Evolutionary conservation across 2,888 invertebrate genomes (phyloP).

Genomic region (Drosophila eohydei): DNA sequence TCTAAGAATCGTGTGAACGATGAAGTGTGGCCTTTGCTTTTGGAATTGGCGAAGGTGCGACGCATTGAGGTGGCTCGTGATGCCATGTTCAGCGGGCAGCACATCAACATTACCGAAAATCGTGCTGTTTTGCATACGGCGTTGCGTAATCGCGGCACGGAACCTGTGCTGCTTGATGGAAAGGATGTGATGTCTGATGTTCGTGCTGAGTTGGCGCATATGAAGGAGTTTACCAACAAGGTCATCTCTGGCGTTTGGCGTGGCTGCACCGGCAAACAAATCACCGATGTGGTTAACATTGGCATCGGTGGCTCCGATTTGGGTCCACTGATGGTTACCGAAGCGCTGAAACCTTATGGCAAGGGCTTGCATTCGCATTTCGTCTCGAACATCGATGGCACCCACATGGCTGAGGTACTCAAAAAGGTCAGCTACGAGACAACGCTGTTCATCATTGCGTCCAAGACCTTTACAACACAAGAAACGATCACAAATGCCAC

Average conservation of each 20-base stretch:
- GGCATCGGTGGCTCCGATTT: slow-evolving; percentile 99
- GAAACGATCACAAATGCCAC: slow-evolving; percentile 99
- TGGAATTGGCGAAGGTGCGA: slow-evolving; percentile 92
- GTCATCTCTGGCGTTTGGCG: slow-evolving; percentile 90
- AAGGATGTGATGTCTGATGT: slow-evolving; percentile 97
- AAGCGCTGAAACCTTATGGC: slow-evolving; percentile 96
- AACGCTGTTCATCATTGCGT: slow-evolving; percentile 98
- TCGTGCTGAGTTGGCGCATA: slow-evolving; percentile 95
- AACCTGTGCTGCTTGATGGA: slow-evolving; percentile 92
- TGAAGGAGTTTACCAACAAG: slow-evolving; percentile 95
- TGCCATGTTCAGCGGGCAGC: slow-evolving; percentile 96
- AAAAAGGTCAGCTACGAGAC: slow-evolving; percentile 96
- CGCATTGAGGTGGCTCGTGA: slow-evolving; percentile 94
- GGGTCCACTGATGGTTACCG: slow-evolving; percentile 99
- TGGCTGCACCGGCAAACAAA: slow-evolving; percentile 95
- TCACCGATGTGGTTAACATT: slow-evolving; percentile 99
- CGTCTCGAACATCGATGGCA: slow-evolving; percentile 99
- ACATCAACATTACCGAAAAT: slow-evolving; percentile 98
- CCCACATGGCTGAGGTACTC: slow-evolving; percentile 97
- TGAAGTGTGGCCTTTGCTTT: slow-evolving; percentile 89
- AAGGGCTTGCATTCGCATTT: slow-evolving; percentile 95
- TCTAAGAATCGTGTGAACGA: slow-evolving; percentile 97
- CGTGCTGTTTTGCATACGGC: slow-evolving; percentile 98
- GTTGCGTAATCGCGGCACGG: slow-evolving; percentile 90
- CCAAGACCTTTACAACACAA: slow-evolving; percentile 99